Evolutionary conservation across 2,888 invertebrate genomes (phyloP).

Genomic region (Andrena bicolor): DNA sequence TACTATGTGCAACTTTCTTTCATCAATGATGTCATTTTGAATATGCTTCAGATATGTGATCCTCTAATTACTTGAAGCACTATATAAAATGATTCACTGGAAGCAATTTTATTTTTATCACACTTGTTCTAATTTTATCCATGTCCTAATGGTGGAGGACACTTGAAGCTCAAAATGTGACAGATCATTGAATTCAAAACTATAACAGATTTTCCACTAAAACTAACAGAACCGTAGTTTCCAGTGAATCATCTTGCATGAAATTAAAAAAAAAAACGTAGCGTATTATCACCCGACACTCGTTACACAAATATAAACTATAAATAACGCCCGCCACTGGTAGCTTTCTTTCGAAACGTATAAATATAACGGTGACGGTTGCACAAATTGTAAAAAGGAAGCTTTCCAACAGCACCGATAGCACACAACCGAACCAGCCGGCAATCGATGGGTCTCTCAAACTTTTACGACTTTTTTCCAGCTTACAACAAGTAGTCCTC

Average conservation of each 20-base stretch:
- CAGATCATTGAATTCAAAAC: no score
- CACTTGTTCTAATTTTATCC: background rate
- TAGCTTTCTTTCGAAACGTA: background rate
- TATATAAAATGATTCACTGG: background rate
- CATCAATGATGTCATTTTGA: no score
- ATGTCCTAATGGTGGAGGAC: no score
- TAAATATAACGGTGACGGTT: background rate
- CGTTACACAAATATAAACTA: background rate
- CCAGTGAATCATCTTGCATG: background rate
- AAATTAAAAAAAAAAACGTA: background rate
- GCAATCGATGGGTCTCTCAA: slow-evolving; percentile 62
- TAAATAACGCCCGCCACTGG: background rate
- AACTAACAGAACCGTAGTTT: background rate
- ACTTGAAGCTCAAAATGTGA: no score
- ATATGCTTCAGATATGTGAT: no score
- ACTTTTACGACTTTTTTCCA: slow-evolving; percentile 77
- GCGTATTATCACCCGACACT: background rate
- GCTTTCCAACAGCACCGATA: slow-evolving; percentile 40
- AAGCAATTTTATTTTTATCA: background rate
- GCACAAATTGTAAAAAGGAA: background rate
- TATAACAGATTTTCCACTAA: no score
- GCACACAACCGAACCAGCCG: slow-evolving; percentile 32
- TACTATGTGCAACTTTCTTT: no score
- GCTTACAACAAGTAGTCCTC: slow-evolving; percentile 77
- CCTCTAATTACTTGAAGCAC: no score